Base-by-base conservation (phyloP, 2,113 vertebrate species). In the Zosterops lateralis region DNA sequence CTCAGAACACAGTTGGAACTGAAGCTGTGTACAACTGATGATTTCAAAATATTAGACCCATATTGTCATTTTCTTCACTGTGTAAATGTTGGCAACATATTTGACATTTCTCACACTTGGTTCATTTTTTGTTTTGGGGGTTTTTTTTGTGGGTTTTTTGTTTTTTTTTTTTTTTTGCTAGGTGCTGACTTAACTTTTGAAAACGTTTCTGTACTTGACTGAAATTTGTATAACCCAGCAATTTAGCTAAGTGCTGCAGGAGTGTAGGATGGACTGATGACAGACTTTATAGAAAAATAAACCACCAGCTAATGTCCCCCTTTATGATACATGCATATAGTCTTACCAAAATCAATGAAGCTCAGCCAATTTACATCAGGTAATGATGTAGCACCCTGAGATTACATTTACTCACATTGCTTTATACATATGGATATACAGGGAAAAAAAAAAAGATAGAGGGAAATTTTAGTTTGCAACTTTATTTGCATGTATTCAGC, bases 131-230 rank as follows among this genome's bases (percentile, higher is more conserved):
- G 10, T 47, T 22, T 47, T 47, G 21, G 21, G 21, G 21, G 21
- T 12, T 47, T 24, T 77, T 83, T 68, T 84, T 78, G 5, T 20
- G 36, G 36, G n/a, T n/a, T n/a, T n/a, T n/a, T n/a, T n/a, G n/a
- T n/a, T 10, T 38, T 38, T 38, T 38, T 45, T 17, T 17, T 79
- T 82, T 71, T 87, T 84, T 60, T 56, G 2, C 34, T 79, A 67
- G 42, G 17, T 88, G 26, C 12, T 92, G 40, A 74, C 32, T 87
- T 61, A 95, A 88, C 40, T 95, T 90, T 90, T 93, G 78, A 91
- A 95, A 96, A 83, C 19, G 62, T 62, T 94, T 87, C 29, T 93
- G 12, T 76, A 26, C 24, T 71, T 75, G 13, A 14, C 44, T 51
- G 40, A 77, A 76, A 60, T 51, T 25, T 44, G 2, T 31, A 62